These are phyloP conservation scores for Scotopteryx bipunctaria DNA, from an alignment of 2,888 invertebrate genomes.

Conservation along the genomic window DNA sequence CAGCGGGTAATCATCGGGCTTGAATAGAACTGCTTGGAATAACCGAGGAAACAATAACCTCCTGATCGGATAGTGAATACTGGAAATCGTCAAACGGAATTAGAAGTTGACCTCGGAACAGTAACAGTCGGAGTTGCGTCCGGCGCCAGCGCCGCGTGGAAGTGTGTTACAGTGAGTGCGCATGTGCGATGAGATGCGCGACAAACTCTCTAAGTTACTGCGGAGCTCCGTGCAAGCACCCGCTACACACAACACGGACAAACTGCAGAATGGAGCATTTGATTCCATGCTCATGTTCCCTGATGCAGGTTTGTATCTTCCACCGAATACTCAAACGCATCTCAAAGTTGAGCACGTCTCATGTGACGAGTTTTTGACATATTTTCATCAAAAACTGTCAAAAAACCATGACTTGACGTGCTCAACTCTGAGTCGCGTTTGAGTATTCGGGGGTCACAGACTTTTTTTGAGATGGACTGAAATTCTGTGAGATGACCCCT, in stretches of 20 bases:
- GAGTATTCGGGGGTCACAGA: too few relatives aligned
- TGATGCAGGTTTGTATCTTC: conserved; percentile 61
- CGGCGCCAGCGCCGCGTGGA: conserved; percentile 33
- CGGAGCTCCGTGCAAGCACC: conserved; percentile 64
- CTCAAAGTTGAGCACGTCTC: too few relatives aligned
- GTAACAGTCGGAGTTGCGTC: conserved; percentile 18
- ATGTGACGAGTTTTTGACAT: too few relatives aligned
- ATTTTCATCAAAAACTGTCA: too few relatives aligned
- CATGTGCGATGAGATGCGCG: conserved; percentile 79
- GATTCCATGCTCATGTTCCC: conserved; percentile 66
- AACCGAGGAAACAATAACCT: background rate
- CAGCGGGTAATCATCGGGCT: too few relatives aligned
- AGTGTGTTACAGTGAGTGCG: conserved; percentile 44
- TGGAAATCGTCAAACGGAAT: background rate
- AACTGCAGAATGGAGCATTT: conserved; percentile 65
- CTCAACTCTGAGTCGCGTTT: too few relatives aligned
- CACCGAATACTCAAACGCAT: too few relatives aligned
- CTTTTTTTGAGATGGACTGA: too few relatives aligned
- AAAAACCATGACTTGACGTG: too few relatives aligned
- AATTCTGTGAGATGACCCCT: too few relatives aligned
- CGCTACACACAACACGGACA: conserved; percentile 58
- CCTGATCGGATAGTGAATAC: too few relatives aligned
- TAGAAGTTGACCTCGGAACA: background rate
- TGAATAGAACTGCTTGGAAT: too few relatives aligned
- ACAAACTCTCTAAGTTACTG: conserved; percentile 70